These are phyloP conservation scores for Calephelis virginiensis DNA, from an alignment of 1,140 invertebrate genomes.

Conservation along the genomic window DNA sequence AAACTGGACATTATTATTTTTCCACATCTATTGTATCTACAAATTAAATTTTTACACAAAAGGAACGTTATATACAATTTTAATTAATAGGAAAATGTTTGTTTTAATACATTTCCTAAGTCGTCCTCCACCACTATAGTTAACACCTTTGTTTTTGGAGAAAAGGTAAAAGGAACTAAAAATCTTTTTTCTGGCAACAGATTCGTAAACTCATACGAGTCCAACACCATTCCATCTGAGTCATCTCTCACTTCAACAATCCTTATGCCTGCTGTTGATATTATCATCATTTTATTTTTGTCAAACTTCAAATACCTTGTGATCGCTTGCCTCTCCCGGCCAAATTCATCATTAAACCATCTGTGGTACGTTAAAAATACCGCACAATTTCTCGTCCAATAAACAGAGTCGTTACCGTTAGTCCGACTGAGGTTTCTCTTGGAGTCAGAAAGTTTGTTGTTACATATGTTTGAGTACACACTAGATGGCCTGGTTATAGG, in stretches of 20 bases:
- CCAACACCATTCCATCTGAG: constrained; percentile 80
- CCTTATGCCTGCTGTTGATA: constrained; percentile 82
- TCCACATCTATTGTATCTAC: constrained; percentile 12
- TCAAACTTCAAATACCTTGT: constrained; percentile 78
- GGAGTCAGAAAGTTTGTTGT: constrained; percentile 64
- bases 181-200: constrained; percentile 79
- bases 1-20: not conserved
- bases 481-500: constrained; percentile 74
- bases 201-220: constrained; percentile 83
- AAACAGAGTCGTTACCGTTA: constrained; percentile 78
- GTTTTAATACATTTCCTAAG: constrained; percentile 79
- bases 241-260: constrained; percentile 84
- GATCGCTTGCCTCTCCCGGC: constrained; percentile 76
- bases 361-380: constrained; percentile 83
- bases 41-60: constrained; percentile 20
- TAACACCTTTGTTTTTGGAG: constrained; percentile 68
- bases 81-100: constrained; percentile 70
- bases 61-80: not conserved
- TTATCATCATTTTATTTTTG: constrained; percentile 80
- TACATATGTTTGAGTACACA: constrained; percentile 68
- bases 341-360: constrained; percentile 79
- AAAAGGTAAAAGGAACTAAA: constrained; percentile 77
- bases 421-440: constrained; percentile 69
- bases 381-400: constrained; percentile 84
- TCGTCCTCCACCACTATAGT: constrained; percentile 79